These are phyloP conservation scores for Eutolmus rufibarbis DNA, from an alignment of 2,888 invertebrate genomes.

Conservation along the genomic window DNA sequence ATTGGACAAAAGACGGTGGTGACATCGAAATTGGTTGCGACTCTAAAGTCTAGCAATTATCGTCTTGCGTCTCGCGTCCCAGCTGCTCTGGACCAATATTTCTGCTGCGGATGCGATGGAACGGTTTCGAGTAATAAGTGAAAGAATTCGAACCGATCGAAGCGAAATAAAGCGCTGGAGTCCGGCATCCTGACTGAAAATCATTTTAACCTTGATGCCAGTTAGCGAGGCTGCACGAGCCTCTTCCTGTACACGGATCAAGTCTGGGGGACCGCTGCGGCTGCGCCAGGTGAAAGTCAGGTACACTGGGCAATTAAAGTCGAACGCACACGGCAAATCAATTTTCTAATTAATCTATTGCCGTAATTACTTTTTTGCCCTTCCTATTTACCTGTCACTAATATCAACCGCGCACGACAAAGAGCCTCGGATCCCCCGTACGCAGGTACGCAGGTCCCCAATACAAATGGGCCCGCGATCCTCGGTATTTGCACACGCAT, in stretches of 20 bases:
- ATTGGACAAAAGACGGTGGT: conserved; percentile 2
- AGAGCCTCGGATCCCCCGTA: conserved; percentile 20
- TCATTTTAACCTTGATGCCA: neutral
- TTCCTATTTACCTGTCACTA: conserved; percentile 33
- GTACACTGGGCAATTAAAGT: neutral
- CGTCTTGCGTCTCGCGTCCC: neutral
- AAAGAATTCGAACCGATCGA: conserved; percentile 5
- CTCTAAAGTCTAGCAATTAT: neutral
- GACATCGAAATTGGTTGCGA: conserved; percentile 21
- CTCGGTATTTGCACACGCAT: conserved; percentile 17
- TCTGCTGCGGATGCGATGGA: neutral
- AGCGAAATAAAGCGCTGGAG: neutral
- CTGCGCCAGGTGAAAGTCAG: neutral
- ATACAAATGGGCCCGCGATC: neutral
- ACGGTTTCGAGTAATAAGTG: conserved; percentile 5
- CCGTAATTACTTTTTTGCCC: conserved; percentile 14
- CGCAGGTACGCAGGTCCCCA: neutral
- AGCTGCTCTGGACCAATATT: neutral
- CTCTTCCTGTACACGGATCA: neutral
- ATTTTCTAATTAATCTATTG: conserved; percentile 39
- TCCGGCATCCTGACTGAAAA: neutral
- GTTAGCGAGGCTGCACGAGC: neutral
- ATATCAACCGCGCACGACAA: conserved; percentile 6
- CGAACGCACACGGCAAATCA: conserved; percentile 32
- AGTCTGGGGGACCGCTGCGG: neutral